Evolutionary conservation across 2,113 vertebrate genomes (phyloP).

Genomic region (Ophthalmolycus amberensis): DNA sequence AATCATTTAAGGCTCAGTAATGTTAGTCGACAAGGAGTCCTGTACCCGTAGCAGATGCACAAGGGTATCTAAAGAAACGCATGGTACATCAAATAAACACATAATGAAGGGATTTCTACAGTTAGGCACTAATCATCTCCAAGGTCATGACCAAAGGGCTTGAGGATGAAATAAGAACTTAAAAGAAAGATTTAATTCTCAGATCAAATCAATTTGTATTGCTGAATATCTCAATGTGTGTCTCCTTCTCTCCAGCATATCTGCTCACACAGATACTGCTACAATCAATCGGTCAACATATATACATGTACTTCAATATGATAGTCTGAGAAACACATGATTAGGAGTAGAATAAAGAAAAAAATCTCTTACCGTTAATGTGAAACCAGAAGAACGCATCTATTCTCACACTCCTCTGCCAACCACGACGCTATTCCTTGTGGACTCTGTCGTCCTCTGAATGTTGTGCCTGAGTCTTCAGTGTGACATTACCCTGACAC

Average conservation of each 20-base stretch:
- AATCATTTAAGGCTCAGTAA: background rate
- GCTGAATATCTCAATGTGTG: background rate
- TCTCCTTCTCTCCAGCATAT: background rate
- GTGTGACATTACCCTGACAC: constrained; percentile 1
- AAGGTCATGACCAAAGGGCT: background rate
- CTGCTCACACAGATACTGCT: background rate
- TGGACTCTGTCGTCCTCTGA: constrained; percentile 45
- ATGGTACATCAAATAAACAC: background rate
- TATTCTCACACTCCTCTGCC: constrained; percentile 41
- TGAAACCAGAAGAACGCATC: constrained; percentile 22
- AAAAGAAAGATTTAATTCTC: background rate
- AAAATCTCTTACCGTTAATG: constrained; percentile 46
- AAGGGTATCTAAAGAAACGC: background rate
- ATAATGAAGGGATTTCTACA: background rate
- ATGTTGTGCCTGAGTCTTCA: constrained; percentile 35
- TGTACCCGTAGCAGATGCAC: background rate
- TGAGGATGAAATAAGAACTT: background rate
- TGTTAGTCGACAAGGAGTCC: background rate
- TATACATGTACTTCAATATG: background rate
- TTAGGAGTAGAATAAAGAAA: background rate
- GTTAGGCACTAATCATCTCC: background rate
- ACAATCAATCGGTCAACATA: background rate
- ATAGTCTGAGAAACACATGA: background rate
- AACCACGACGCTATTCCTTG: constrained; percentile 36
- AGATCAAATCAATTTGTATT: constrained; percentile 4